Conservation (phyloP, 2,113 vertebrate genomes). For the Pristiophorus japonicus region DNA sequence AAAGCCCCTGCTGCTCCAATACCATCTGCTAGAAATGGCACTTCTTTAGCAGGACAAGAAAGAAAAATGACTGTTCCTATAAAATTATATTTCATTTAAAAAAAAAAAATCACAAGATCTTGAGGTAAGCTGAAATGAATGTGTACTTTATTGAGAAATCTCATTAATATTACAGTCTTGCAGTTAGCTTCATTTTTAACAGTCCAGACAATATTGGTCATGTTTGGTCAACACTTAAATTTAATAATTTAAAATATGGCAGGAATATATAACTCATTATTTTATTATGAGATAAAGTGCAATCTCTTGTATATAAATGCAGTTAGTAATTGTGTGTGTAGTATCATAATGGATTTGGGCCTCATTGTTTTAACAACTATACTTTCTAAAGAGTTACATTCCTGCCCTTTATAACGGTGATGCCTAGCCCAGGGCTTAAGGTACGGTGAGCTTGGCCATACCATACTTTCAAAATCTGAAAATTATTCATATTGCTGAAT, state of each 20-base stretch:
- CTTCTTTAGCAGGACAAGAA: neutral
- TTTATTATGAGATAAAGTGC: neutral
- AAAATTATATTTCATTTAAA: neutral
- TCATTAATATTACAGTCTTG: neutral
- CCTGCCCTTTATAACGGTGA: neutral
- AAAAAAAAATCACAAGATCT: neutral
- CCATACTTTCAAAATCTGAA: neutral
- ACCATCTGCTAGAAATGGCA: neutral
- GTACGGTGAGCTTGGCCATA: neutral
- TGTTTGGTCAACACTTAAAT: neutral
- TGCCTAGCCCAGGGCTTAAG: neutral
- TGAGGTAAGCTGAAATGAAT: neutral
- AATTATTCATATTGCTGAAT: neutral
- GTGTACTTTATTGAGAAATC: neutral
- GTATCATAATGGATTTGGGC: neutral
- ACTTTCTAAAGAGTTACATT: neutral
- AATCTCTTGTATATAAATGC: neutral
- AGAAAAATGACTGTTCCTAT: neutral
- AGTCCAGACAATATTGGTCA: neutral
- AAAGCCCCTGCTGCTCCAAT: neutral
- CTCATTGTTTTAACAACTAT: neutral
- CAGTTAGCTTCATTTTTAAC: neutral
- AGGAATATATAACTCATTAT: neutral
- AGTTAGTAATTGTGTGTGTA: neutral
- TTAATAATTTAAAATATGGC: neutral